Evolutionary conservation across 2,888 invertebrate species (phyloP).

Genomic region (Alsophila aescularia): DNA sequence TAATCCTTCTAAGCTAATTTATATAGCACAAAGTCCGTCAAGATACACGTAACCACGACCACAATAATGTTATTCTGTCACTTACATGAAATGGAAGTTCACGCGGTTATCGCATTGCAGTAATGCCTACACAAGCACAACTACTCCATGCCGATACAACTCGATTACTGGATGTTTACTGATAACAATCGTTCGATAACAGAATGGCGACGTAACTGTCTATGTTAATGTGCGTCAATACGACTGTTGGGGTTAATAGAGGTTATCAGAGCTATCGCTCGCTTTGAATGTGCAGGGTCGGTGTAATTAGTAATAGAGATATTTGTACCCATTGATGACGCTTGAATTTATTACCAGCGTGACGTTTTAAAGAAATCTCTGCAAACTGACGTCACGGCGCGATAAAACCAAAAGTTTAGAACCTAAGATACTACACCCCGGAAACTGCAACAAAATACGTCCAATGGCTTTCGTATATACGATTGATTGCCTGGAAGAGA

Average conservation of each 20-base stretch:
- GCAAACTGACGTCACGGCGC: too few relatives aligned
- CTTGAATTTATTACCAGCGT: too few relatives aligned
- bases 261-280: constrained; percentile 15
- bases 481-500: too few relatives aligned
- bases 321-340: neutral
- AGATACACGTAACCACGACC: constrained; percentile 6
- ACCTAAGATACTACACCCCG: too few relatives aligned
- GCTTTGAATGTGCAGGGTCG: constrained; percentile 4
- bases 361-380: too few relatives aligned
- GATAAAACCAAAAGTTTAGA: too few relatives aligned
- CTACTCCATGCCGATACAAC: constrained; percentile 1
- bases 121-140: constrained; percentile 3
- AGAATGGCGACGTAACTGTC: neutral
- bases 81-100: neutral
- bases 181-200: constrained; percentile 15
- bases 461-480: too few relatives aligned
- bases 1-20: too few relatives aligned
- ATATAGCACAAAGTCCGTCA: neutral
- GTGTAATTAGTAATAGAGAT: constrained; percentile 5
- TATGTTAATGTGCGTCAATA: neutral
- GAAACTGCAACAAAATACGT: too few relatives aligned
- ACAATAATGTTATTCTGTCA: constrained; percentile 11
- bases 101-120: constrained; percentile 1
- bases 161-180: constrained; percentile 22
- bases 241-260: neutral